Base-by-base conservation (phyloP, 2,113 vertebrate species). In the Dasyornis broadbenti region DNA sequence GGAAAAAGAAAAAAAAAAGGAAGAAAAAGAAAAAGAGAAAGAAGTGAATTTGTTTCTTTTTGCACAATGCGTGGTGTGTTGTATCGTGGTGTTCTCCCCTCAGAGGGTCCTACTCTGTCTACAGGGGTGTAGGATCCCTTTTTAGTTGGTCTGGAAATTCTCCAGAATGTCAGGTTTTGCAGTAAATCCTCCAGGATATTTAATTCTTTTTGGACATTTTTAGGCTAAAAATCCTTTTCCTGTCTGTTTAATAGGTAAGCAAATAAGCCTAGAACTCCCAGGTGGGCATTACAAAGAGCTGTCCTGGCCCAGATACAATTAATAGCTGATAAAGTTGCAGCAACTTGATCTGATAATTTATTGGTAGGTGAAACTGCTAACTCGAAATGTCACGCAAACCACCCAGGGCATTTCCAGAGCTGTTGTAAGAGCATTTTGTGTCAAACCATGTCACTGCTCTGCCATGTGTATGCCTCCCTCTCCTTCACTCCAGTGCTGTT, bases 221-320 rank as follows among this genome's bases (percentile, higher is more conserved):
- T 60, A 60, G 54, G 39, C 13, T 89, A 64, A 68, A 82, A 47
- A 40, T 77, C 28, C 17, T 10, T 47, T 86, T 83, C 8, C 37
- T 63, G 7, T 9, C 47, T 52, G 49, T 54, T 69, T 49, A 70
- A 66, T 30, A 60, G 39, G 37, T 68, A 52, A 81, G 35, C 19
- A 95, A 91, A 80, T 57, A 85, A 88, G 22, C 57, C 30, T 56
- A 31, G 56, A 88, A 90, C 70, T 90, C 56, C 52, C 79, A 75
- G 17, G 27, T 16, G 30, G 11, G 15, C 23, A 45, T 63, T 53
- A 70, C 35, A 53, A 83, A 71, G 49, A 77, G 4, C 45, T 69
- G 7, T 27, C 31, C 37, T 81, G 39, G 33, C 56, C 24, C n/a
- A 63, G 71, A 47, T 54, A 23, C 5, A 73, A 49, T 64, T 83